A percentile compares a stretch with the other conserved stretches of the same genome.
Conservation (phyloP, 2,888 invertebrate species). For the Nemurella pictetii region DNA sequence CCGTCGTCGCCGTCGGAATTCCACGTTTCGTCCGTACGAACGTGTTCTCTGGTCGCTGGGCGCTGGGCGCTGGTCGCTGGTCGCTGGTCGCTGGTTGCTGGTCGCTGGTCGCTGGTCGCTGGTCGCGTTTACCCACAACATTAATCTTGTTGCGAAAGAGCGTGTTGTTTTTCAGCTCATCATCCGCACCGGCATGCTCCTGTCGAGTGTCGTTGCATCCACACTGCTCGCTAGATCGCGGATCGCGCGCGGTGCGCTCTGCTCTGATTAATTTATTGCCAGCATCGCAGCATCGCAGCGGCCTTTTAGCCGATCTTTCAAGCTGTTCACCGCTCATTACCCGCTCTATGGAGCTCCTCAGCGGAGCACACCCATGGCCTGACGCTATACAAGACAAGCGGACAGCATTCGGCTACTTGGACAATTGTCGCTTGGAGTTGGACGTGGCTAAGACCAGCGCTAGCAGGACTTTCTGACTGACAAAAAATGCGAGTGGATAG, state of each 20-base stretch:
- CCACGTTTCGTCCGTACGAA: background rate
- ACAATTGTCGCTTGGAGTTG: background rate
- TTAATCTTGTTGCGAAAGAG: background rate
- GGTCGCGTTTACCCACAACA: constrained; percentile 21
- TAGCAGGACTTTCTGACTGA: background rate
- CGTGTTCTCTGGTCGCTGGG: constrained; percentile 1
- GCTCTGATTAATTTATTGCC: constrained; percentile 14
- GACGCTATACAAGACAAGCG: too few relatives aligned
- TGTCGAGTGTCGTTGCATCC: constrained; percentile 16
- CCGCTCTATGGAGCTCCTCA: background rate
- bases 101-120: too few relatives aligned
- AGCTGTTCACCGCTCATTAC: constrained; percentile 9
- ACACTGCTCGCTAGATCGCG: background rate
- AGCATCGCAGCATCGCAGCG: constrained; percentile 1
- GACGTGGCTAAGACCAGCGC: too few relatives aligned
- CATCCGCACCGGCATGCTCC: constrained; percentile 3
- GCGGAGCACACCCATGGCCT: background rate
- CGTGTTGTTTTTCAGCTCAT: background rate
- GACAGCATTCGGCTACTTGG: background rate
- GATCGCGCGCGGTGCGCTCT: background rate
- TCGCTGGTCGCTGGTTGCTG: too few relatives aligned
- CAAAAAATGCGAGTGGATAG: background rate
- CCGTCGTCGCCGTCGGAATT: background rate
- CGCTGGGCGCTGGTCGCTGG: too few relatives aligned
- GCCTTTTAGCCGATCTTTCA: background rate